A percentile compares a stretch with the other conserved stretches of the same genome.
Evolutionary conservation across 2,797 vertebrate genomes (phyloP).

Genomic region (Hypotaenidia philippensis): DNA sequence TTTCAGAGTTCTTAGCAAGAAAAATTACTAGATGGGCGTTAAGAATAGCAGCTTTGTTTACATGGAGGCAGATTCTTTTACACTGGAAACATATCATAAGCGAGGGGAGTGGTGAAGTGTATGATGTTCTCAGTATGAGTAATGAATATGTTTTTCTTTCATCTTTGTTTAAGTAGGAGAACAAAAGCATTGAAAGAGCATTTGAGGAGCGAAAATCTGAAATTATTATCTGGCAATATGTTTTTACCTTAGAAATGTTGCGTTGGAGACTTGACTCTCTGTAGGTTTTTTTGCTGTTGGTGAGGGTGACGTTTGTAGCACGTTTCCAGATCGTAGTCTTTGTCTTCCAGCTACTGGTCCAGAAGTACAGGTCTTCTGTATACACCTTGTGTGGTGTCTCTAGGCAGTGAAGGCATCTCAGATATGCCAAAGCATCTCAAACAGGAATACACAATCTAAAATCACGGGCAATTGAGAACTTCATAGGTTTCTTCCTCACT

Average conservation of each 20-base stretch:
- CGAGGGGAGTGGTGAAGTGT: neutral
- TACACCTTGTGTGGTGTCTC: neutral
- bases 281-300: neutral
- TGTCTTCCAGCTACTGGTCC: neutral
- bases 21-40: neutral
- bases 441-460: neutral
- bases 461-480: neutral
- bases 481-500: neutral
- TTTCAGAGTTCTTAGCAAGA: neutral
- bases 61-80: neutral
- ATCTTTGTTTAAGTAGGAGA: neutral
- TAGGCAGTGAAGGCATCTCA: neutral
- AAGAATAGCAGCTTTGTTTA: constrained; percentile 13
- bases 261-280: neutral
- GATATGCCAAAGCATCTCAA: neutral
- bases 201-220: neutral
- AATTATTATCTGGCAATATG: neutral
- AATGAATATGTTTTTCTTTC: neutral
- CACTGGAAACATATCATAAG: neutral
- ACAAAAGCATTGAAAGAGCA: neutral
- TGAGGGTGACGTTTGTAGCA: neutral
- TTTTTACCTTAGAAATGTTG: neutral
- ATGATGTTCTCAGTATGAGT: neutral
- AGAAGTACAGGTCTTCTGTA: neutral
- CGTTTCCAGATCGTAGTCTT: fast-evolving